Conservation (phyloP, 2,797 vertebrate species). For the Podarcis lilfordi region DNA sequence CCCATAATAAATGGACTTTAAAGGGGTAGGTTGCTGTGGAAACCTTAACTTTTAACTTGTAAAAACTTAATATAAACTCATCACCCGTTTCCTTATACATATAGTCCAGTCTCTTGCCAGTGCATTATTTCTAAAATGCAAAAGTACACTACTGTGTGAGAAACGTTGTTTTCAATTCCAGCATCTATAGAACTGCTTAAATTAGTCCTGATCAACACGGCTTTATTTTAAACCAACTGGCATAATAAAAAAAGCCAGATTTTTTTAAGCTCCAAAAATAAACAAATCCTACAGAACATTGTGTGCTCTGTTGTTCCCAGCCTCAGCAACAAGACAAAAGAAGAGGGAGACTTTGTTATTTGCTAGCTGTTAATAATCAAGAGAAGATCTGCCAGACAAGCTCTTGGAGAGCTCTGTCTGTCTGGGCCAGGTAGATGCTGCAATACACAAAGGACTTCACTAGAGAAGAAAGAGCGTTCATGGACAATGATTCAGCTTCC, state of each 20-base stretch:
- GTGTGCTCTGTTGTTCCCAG: conserved; percentile 66
- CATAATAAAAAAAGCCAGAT: conserved; percentile 56
- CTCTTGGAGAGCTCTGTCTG: conserved; percentile 76
- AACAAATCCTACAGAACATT: conserved; percentile 65
- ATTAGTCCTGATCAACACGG: conserved; percentile 67
- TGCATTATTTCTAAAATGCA: conserved; percentile 64
- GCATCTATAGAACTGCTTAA: conserved; percentile 61
- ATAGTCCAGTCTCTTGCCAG: neutral
- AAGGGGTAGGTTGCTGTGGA: conserved; percentile 24
- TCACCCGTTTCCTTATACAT: neutral
- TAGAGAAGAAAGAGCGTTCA: conserved; percentile 73
- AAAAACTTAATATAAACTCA: neutral
- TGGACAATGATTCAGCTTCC: conserved; percentile 82
- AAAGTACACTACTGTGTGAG: conserved; percentile 55
- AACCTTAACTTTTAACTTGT: conserved; percentile 47
- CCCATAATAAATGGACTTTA: neutral
- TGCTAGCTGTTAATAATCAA: conserved; percentile 75
- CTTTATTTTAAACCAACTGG: conserved; percentile 68
- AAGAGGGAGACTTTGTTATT: conserved; percentile 73
- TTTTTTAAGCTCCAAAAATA: conserved; percentile 35
- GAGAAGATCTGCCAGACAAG: conserved; percentile 78
- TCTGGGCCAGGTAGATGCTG: conserved; percentile 78
- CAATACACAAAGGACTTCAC: conserved; percentile 78
- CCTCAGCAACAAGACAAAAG: conserved; percentile 74
- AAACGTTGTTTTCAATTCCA: conserved; percentile 65